Conservation (phyloP, 2,888 invertebrate species). For the Scelioninae gen. 1 region DNA sequence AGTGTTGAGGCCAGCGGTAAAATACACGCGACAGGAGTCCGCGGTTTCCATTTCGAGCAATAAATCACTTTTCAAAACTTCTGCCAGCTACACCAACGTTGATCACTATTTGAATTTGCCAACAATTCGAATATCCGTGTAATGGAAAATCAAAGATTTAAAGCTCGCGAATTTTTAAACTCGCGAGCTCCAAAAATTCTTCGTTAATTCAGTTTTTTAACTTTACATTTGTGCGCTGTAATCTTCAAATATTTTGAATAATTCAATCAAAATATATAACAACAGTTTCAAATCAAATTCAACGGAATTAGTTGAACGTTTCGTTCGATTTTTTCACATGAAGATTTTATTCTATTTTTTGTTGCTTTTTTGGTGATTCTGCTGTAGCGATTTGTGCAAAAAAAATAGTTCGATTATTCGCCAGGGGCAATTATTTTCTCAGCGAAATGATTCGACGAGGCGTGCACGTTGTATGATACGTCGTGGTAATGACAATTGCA, state of each 20-base stretch:
- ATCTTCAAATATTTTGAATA: no score
- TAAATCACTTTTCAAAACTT: constrained; percentile 66
- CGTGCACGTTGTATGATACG: neutral
- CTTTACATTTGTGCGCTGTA: no score
- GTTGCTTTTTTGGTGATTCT: neutral
- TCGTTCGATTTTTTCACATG: neutral
- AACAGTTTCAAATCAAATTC: no score
- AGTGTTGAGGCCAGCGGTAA: constrained; percentile 46
- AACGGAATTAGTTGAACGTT: no score
- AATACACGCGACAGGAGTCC: constrained; percentile 56
- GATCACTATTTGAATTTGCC: constrained; percentile 58
- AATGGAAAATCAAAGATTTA: constrained; percentile 39
- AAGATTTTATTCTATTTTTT: constrained; percentile 3
- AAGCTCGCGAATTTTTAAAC: constrained; percentile 1
- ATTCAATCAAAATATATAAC: no score
- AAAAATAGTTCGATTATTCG: neutral
- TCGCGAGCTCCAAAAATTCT: constrained; percentile 4
- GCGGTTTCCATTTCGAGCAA: constrained; percentile 53
- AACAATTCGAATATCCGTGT: constrained; percentile 30
- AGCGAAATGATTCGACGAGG: constrained; percentile 1
- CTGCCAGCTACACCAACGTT: constrained; percentile 46
- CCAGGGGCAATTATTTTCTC: neutral
- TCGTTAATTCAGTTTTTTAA: neutral
- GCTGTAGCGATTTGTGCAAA: constrained; percentile 1
- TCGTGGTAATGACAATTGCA: constrained; percentile 20